Percentiles rank a stretch among this genome's conserved stretches.
Conservation (phyloP, 2,888 invertebrate species). For the Yponomeuta sedellus region DNA sequence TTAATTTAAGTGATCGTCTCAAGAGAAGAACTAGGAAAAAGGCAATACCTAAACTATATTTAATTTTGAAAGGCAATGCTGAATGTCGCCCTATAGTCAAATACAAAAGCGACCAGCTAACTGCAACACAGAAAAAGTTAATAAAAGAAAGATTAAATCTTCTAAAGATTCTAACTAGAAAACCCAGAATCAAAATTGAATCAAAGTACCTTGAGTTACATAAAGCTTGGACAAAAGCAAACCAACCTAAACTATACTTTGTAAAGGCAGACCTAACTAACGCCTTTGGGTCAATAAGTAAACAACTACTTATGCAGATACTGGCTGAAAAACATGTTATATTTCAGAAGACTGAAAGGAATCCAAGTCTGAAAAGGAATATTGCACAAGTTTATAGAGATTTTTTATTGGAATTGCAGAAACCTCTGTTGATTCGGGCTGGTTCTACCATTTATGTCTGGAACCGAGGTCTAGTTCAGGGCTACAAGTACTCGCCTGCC, state of each 20-base stretch:
- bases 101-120: constrained; percentile 44
- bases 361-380: constrained; percentile 41
- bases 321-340: constrained; percentile 41
- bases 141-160: constrained; percentile 51
- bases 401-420: constrained; percentile 48
- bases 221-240: constrained; percentile 43
- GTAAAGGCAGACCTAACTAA: constrained; percentile 65
- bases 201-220: constrained; percentile 39
- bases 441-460: constrained; percentile 68
- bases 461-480: constrained; percentile 65
- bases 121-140: constrained; percentile 44
- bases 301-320: constrained; percentile 47
- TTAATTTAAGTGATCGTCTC: constrained; percentile 32
- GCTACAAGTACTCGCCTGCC: constrained; percentile 69
- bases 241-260: constrained; percentile 61
- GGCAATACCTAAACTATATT: constrained; percentile 55
- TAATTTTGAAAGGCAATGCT: constrained; percentile 53
- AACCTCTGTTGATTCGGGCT: constrained; percentile 55
- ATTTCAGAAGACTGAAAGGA: constrained; percentile 43
- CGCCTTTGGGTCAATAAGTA: constrained; percentile 69
- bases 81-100: constrained; percentile 60
- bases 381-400: constrained; percentile 50
- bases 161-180: constrained; percentile 42
- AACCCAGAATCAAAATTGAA: constrained; percentile 42
- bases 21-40: constrained; percentile 40